Conservation (phyloP, 1,140 invertebrate genomes). For the Trissolcus basalis region DNA sequence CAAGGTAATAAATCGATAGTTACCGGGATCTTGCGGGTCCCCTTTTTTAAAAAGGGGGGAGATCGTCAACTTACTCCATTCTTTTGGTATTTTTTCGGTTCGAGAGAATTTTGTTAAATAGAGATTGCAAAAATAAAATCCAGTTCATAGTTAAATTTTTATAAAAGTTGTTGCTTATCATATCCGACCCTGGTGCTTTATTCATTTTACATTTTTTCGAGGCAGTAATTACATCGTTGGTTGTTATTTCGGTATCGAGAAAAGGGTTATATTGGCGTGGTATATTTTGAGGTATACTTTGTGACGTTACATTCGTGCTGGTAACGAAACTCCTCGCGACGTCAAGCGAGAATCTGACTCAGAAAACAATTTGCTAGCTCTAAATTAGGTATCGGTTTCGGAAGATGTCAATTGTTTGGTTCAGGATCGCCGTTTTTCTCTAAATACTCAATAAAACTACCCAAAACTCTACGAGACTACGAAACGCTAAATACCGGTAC, state of each 20-base stretch:
- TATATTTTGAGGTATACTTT: background rate
- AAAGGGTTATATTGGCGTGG: background rate
- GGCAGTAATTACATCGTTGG: background rate
- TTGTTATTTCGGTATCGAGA: background rate
- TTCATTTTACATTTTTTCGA: conserved; percentile 18
- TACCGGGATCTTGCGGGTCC: background rate
- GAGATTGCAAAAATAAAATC: conserved; percentile 3
- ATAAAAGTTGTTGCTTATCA: conserved; percentile 25
- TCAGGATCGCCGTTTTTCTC: too few species aligned
- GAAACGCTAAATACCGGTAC: too few species aligned
- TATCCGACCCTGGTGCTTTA: conserved; percentile 26
- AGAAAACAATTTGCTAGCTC: too few species aligned
- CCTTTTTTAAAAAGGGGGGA: conserved; percentile 1
- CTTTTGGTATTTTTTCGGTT: background rate
- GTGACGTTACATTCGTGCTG: background rate
- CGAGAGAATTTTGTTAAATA: conserved; percentile 23
- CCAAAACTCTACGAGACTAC: too few species aligned
- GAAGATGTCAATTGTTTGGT: too few species aligned
- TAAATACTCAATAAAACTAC: too few species aligned
- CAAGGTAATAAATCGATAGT: conserved; percentile 9
- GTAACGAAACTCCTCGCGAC: too few species aligned
- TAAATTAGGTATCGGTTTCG: too few species aligned
- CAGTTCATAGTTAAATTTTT: conserved; percentile 25
- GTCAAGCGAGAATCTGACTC: too few species aligned
- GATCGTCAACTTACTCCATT: background rate